A percentile compares a stretch with the other conserved stretches of the same genome.
phyloP scores from a whole-genome alignment of 2,797 vertebrate species.

The Pseudomugil tenellus region DNA sequence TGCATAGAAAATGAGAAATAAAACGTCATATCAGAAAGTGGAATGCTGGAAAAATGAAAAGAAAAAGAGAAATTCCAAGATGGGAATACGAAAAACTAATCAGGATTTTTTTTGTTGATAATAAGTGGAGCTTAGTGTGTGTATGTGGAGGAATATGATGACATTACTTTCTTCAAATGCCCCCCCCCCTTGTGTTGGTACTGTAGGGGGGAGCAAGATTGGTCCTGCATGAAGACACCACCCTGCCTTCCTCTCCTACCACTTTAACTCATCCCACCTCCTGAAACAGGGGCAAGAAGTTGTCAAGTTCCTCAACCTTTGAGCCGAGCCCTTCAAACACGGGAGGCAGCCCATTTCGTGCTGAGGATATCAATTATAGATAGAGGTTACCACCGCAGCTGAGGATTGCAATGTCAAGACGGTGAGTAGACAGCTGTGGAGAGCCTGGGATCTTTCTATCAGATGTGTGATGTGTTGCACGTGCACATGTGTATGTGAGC shows the following conservation, averaged over 20 bases:
- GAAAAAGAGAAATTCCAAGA: slow-evolving; percentile 50
- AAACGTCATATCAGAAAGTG: slow-evolving; percentile 68
- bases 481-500: slow-evolving; percentile 47
- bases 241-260: slow-evolving; percentile 37
- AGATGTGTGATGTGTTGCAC: slow-evolving; percentile 84
- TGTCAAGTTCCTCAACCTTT: slow-evolving; percentile 98
- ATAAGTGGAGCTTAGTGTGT: slow-evolving; percentile 30
- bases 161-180: slow-evolving; percentile 48
- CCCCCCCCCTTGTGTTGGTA: slow-evolving; percentile 37
- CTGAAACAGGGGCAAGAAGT: slow-evolving; percentile 91
- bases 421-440: slow-evolving; percentile 95
- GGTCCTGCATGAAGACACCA: slow-evolving; percentile 32
- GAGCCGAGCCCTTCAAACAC: slow-evolving; percentile 95
- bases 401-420: slow-evolving; percentile 93
- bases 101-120: slow-evolving; percentile 42
- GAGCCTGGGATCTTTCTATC: slow-evolving; percentile 98
- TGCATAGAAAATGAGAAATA: slow-evolving; percentile 73
- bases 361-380: slow-evolving; percentile 99
- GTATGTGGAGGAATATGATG: slow-evolving; percentile 33
- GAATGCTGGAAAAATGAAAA: slow-evolving; percentile 18
- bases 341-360: slow-evolving; percentile 93
- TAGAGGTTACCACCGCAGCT: slow-evolving; percentile 95
- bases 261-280: slow-evolving; percentile 55
- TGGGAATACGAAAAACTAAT: slow-evolving; percentile 57
- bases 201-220: slow-evolving; percentile 64